A percentile compares a stretch with the other conserved stretches of the same genome.
phyloP scores from a whole-genome alignment of 35 echinoderm and acorn worm species.

The Strongylocentrotus purpuratus region DNA sequence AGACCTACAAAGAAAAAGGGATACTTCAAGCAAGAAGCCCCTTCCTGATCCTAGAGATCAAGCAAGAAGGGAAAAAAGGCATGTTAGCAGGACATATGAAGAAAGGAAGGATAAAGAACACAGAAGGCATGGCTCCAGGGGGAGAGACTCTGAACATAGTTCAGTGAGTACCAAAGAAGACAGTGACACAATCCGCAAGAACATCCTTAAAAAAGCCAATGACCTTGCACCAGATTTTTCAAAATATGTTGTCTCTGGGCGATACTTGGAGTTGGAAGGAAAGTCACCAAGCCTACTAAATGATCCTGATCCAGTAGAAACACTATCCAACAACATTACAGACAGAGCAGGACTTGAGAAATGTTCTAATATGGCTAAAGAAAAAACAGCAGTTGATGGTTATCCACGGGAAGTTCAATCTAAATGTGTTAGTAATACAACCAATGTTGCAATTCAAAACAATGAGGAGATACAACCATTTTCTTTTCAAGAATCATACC shows the following conservation, averaged over 20 bases:
- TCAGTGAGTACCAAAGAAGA: constrained; percentile 15
- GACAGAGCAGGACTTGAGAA: not conserved
- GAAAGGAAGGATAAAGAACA: not conserved
- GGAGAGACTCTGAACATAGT: not conserved
- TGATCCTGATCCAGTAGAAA: not conserved
- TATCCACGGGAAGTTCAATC: not conserved
- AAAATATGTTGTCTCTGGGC: not conserved
- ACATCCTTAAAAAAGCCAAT: not conserved
- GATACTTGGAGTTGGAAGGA: not conserved
- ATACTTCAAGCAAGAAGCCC: not conserved
- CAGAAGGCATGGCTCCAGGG: not conserved
- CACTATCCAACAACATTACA: not conserved
- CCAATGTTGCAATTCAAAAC: not conserved
- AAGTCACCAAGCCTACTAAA: not conserved
- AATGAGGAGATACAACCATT: not conserved
- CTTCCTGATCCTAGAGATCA: not conserved
- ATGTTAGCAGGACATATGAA: not conserved
- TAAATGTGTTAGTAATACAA: not conserved
- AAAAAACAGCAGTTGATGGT: not conserved
- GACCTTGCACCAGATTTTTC: not conserved
- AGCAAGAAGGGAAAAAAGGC: not conserved
- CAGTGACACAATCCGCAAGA: not conserved
- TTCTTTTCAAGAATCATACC: not conserved
- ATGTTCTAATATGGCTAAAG: not conserved
- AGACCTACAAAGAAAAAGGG: not conserved